phyloP scores from a whole-genome alignment of 2,113 vertebrate genomes.

The Callaeas wilsoni region DNA sequence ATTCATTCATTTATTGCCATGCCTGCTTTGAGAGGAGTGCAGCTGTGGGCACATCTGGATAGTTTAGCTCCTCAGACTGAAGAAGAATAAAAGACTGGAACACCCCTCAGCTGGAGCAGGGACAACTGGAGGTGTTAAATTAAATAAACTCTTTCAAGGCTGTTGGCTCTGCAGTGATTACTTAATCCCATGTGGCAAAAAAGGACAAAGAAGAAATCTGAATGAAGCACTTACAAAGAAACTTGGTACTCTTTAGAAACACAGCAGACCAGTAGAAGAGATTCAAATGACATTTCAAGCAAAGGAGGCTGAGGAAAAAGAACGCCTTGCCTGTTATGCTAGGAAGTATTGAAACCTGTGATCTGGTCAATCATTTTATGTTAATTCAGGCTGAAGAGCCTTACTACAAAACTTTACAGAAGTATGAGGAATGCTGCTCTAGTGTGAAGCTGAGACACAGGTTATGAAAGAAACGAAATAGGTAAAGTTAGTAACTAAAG shows the following conservation, averaged over 20 bases:
- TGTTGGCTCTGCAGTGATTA: background rate
- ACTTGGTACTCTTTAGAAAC: background rate
- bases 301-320: background rate
- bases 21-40: background rate
- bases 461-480: background rate
- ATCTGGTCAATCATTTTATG: background rate
- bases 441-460: background rate
- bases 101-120: background rate
- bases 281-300: background rate
- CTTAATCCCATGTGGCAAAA: background rate
- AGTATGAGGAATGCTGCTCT: background rate
- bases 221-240: background rate
- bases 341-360: background rate
- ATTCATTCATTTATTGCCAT: background rate
- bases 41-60: background rate
- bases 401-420: background rate
- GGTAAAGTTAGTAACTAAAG: background rate
- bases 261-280: background rate
- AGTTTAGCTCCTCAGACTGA: background rate
- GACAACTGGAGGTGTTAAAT: background rate
- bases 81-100: background rate
- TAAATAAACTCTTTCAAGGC: background rate
- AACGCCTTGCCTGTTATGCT: background rate
- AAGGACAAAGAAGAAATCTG: background rate
- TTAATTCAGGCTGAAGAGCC: background rate